Base-by-base conservation (phyloP, 2,797 vertebrate species). In the Acanthurus leucopareius region DNA sequence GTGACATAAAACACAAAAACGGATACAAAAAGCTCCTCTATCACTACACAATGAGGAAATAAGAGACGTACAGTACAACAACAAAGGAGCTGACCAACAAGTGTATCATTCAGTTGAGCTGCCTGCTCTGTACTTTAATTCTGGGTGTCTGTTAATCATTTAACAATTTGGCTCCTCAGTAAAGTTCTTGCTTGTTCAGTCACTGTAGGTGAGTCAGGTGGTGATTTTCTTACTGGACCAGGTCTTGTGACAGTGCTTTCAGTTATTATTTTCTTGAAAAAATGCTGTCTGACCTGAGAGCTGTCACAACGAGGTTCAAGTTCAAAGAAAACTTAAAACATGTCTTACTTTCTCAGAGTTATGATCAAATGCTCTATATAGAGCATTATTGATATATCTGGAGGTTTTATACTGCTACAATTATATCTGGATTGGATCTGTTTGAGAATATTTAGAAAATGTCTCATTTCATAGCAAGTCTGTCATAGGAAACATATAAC, bases 1-100 rank as follows among this genome's bases (percentile, higher is more conserved):
- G 38, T 40, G 22, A 74, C 48, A 66, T 28, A 35, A 75, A 62
- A 73, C 13, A 48, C 13, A 63, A 66, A 3, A 15, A 66, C 69
- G 8, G 25, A 63, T 15, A 47, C 3, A 45, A 67, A 1, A 7
- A 10, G 20, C 16, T 54, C 47, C 49, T 71, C 16, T 22, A 57
- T 40, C 58, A 10, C 57, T 44, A 51, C 20, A 76, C 28, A 73
- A 48, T 8, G 32, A 64, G 47, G 6, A 75, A 60, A 71, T 25
- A 49, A 66, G 20, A 47, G 3, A 28, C 17, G 9, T 1, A 20
- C 53, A 17, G 9, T 1, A 20, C 53, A 17, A 51, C 17, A 7
- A 53, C 15, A 32, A 9, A 6, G 44, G 32, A 49, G 15, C 15
- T 7, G 32, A 48, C n/a, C 4, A 72, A 47, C 17, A 61, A 42